Conservation (phyloP, 1,140 invertebrate genomes). For the Triops longicaudatus region DNA sequence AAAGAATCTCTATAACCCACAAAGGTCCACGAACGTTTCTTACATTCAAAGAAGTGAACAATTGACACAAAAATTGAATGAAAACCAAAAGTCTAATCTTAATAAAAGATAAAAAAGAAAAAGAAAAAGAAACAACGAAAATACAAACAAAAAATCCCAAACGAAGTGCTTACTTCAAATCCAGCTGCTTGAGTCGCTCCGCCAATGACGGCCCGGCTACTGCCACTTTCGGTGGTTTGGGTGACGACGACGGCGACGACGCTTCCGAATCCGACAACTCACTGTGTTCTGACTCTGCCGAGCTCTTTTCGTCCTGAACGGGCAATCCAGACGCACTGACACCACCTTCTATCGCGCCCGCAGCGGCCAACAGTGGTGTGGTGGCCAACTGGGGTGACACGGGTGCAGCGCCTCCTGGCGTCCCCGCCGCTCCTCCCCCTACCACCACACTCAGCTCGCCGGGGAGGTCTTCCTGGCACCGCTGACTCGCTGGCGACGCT, state of each 20-base stretch:
- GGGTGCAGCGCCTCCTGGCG: neutral
- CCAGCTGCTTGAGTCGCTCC: slow-evolving; percentile 75
- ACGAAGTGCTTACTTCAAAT: slow-evolving; percentile 67
- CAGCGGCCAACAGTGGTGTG: neutral
- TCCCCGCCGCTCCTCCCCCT: slow-evolving; percentile 21
- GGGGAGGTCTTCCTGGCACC: slow-evolving; percentile 25
- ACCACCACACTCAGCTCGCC: slow-evolving; percentile 14
- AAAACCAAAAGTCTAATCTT: too few species aligned
- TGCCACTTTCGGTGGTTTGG: slow-evolving; percentile 33
- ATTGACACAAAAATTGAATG: too few species aligned
- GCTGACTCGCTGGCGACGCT: slow-evolving; percentile 21
- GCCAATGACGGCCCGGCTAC: slow-evolving; percentile 50
- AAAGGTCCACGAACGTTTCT: too few species aligned
- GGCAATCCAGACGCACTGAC: slow-evolving; percentile 17
- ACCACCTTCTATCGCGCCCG: slow-evolving; percentile 8
- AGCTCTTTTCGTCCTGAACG: neutral
- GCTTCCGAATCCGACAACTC: slow-evolving; percentile 39
- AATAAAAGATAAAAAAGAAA: too few species aligned
- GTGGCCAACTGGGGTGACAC: neutral
- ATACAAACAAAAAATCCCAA: too few species aligned
- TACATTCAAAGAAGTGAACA: too few species aligned
- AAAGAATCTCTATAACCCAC: too few species aligned
- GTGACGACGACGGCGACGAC: slow-evolving; percentile 36
- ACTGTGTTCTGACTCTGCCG: neutral
- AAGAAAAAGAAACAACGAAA: too few species aligned